Evolutionary conservation across 2,797 vertebrate species (phyloP).

Genomic region (Agapornis canus): DNA sequence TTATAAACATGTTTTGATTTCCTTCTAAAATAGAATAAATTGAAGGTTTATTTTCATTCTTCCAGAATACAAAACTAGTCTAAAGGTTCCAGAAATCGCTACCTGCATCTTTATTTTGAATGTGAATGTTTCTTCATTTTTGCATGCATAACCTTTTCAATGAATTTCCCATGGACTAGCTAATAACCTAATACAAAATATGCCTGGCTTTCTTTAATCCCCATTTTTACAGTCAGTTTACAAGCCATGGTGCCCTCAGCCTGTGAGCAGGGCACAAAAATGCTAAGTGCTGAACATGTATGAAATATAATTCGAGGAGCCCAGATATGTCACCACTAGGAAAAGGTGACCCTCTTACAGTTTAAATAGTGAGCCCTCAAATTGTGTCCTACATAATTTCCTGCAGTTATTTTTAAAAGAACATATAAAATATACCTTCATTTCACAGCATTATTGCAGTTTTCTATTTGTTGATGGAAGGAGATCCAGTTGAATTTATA

Average conservation of each 20-base stretch:
- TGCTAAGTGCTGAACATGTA: background rate
- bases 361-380: background rate
- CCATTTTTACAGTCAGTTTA: background rate
- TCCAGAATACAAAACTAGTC: background rate
- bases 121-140: background rate
- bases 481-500: slow-evolving; percentile 81
- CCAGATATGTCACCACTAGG: background rate
- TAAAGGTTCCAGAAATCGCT: background rate
- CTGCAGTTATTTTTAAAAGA: background rate
- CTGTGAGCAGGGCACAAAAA: background rate
- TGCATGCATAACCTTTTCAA: background rate
- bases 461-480: slow-evolving; percentile 72
- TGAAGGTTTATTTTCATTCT: background rate
- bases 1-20: background rate
- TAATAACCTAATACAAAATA: background rate
- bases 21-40: background rate
- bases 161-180: background rate
- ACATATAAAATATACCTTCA: background rate
- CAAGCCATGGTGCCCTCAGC: background rate
- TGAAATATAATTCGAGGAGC: background rate
- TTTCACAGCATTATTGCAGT: background rate
- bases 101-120: background rate
- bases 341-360: background rate
- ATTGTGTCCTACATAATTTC: background rate
- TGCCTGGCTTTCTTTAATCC: background rate